Percentiles rank a stretch among this genome's conserved stretches.
Conservation (phyloP, 2,113 vertebrate genomes). For the Rattus norvegicus region DNA sequence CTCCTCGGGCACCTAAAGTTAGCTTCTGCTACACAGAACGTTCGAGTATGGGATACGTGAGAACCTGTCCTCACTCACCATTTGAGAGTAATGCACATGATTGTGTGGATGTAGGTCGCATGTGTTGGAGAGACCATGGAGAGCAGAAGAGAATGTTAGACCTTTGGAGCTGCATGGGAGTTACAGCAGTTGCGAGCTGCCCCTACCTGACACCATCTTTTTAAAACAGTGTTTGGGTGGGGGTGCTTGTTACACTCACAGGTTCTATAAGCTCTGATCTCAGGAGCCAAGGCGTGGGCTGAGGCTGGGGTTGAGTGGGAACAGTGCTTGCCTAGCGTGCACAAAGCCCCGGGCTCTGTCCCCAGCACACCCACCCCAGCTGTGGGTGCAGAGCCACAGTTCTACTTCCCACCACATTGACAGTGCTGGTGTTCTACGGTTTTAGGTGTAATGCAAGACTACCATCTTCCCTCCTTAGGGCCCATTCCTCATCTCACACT, state of each 20-base stretch:
- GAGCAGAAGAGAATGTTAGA: too few species aligned
- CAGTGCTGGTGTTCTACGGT: not conserved
- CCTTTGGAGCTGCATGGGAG: not conserved
- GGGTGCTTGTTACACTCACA: not conserved
- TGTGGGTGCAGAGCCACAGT: not conserved
- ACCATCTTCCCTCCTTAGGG: not conserved
- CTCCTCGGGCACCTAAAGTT: not conserved
- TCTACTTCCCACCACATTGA: not conserved
- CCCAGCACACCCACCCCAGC: not conserved
- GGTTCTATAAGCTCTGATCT: not conserved
- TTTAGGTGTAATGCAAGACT: not conserved
- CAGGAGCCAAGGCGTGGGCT: not conserved
- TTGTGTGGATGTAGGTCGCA: not conserved
- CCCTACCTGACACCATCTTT: not conserved
- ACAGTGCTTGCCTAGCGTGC: not conserved
- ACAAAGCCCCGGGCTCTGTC: too few species aligned
- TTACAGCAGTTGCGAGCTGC: not conserved
- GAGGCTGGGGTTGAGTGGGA: not conserved
- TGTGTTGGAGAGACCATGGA: not conserved
- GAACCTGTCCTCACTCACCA: not conserved
- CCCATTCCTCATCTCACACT: not conserved
- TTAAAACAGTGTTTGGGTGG: not conserved
- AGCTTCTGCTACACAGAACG: not conserved
- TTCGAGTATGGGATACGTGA: not conserved
- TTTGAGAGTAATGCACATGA: not conserved